Percentiles rank a stretch among this genome's conserved stretches.
These are phyloP conservation scores for Trichopria drosophilae DNA, from an alignment of 2,888 invertebrate genomes.

Conservation along the genomic window DNA sequence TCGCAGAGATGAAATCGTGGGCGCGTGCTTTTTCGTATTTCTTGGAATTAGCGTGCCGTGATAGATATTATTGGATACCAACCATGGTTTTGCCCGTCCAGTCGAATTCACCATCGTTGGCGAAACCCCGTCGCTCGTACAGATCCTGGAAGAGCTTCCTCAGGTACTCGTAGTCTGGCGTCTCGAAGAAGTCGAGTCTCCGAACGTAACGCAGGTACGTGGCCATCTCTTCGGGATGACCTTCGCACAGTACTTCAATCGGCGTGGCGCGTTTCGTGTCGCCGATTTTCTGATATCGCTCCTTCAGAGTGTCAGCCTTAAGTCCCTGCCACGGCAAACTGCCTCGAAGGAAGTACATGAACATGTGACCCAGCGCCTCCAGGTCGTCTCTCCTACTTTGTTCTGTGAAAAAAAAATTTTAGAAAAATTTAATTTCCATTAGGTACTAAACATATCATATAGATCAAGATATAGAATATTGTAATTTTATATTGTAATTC, in stretches of 20 bases:
- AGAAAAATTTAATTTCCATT: slow-evolving; percentile 6
- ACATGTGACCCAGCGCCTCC: slow-evolving; percentile 99
- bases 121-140: slow-evolving; percentile 83
- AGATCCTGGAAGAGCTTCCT: slow-evolving; percentile 92
- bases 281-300: slow-evolving; percentile 99
- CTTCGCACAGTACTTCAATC: slow-evolving; percentile 87
- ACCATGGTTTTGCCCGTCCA: slow-evolving; percentile 86
- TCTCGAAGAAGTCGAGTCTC: slow-evolving; percentile 98
- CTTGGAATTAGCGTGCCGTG: too few relatives aligned
- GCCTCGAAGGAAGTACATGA: slow-evolving; percentile 99
- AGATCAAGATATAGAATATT: too few relatives aligned
- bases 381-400: slow-evolving; percentile 99
- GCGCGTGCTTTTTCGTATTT: too few relatives aligned
- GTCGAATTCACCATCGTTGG: slow-evolving; percentile 91
- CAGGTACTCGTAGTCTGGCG: slow-evolving; percentile 98
- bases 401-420: slow-evolving; percentile 68
- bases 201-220: slow-evolving; percentile 97
- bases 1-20: too few relatives aligned
- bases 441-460: too few relatives aligned
- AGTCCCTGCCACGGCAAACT: slow-evolving; percentile 99
- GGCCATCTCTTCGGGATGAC: slow-evolving; percentile 94
- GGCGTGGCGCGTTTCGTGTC: slow-evolving; percentile 99
- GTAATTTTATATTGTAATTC: too few relatives aligned
- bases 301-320: slow-evolving; percentile 98
- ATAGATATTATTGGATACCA: slow-evolving; percentile 47